Evolutionary conservation across 2,113 vertebrate species (phyloP).

Genomic region (Erythrocercus mccallii): DNA sequence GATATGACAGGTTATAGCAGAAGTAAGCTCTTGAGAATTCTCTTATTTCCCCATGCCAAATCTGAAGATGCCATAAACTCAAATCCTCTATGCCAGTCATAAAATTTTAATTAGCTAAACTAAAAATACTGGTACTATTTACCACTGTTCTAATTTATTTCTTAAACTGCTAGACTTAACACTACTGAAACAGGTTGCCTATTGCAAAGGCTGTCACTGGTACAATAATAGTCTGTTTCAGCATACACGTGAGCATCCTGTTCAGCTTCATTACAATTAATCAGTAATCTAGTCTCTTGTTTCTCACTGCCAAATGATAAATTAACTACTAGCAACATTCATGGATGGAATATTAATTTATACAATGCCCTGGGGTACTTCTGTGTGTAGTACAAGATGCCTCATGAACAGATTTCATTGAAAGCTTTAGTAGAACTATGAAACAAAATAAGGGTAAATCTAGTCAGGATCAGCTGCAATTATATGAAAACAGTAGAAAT

Average conservation of each 20-base stretch:
- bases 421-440: not conserved
- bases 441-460: not conserved
- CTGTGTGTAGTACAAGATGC: not conserved
- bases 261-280: constrained; percentile 46
- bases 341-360: constrained; percentile 57
- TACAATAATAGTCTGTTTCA: not conserved
- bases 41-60: not conserved
- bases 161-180: not conserved
- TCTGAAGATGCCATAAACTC: not conserved
- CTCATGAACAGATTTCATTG: not conserved
- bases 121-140: constrained; percentile 16
- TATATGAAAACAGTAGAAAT: not conserved
- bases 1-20: constrained; percentile 10
- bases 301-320: constrained; percentile 40
- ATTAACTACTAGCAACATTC: constrained; percentile 19
- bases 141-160: not conserved
- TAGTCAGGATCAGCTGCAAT: not conserved
- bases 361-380: not conserved
- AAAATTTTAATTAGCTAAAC: constrained; percentile 32
- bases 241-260: not conserved
- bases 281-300: constrained; percentile 40
- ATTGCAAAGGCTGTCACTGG: not conserved
- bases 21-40: constrained; percentile 3
- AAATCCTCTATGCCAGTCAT: constrained; percentile 6
- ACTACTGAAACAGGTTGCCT: not conserved